Base-by-base conservation (phyloP, 2,113 vertebrate species). In the Gavia stellata region DNA sequence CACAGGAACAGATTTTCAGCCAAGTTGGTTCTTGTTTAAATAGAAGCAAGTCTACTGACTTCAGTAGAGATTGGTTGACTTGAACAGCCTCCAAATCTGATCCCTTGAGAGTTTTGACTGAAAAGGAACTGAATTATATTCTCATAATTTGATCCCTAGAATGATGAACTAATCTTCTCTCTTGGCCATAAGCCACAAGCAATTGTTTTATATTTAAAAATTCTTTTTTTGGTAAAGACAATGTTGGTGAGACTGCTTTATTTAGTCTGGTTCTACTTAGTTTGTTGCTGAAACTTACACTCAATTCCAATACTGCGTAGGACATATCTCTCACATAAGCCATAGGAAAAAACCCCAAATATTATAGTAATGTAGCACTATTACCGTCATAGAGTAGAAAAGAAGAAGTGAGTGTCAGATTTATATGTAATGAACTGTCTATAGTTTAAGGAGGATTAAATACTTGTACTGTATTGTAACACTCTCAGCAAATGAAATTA, bases 381-480 rank as follows among this genome's bases (percentile, higher is more conserved):
- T 75, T 87, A 31, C 40, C 0, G 0, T 47, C 81, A 74, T 0
- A 87, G 47, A 77, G 15, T 36, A 5, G 25, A 92, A 90, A 91
- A 83, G 15, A 56, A 86, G 86, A 88, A 78, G 6, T 44, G 13
- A 90, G 21, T 38, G 52, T 86, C 53, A 94, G 78, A 88, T 94
- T 92, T 94, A 77, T 86, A 68, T 49, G 73, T 65, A 87, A 72
- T 90, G 33, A 91, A 80, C 40, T 50, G 73, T 38, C 53, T 66
- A 25, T 17, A 77, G 53, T 85, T 86, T 70, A 90, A 94, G n/a
- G 21, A 63, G 47, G 74, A 91, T 92, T 91, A 94, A 96, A 82
- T 66, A 75, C 29, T 80, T 86, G 34, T 52, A 53, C 34, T 61
- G 56, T 79, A 86, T 53, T 94, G 70, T 68, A 88, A 44, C 40